These are phyloP conservation scores for Trichonephila clavipes DNA, from an alignment of 1,140 invertebrate species.

Conservation along the genomic window DNA sequence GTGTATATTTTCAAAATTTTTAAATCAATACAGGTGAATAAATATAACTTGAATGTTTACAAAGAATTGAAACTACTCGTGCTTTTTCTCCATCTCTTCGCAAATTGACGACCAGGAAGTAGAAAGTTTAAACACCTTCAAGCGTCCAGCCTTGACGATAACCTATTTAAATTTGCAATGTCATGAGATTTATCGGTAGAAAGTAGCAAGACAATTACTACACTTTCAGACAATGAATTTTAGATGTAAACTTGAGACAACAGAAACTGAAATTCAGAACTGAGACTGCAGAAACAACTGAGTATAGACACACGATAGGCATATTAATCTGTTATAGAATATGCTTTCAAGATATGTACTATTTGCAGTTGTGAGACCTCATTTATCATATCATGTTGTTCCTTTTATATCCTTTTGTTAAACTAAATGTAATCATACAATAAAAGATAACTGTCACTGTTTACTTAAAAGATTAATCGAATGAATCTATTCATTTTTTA, in stretches of 20 bases:
- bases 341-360: neutral
- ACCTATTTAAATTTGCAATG: conserved; percentile 13
- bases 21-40: neutral
- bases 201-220: neutral
- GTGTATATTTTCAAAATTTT: too few species aligned
- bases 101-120: neutral
- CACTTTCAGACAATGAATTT: neutral
- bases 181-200: conserved; percentile 7
- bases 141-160: neutral
- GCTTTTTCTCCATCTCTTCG: neutral
- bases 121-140: conserved; percentile 9
- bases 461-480: too few species aligned
- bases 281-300: neutral
- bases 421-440: too few species aligned
- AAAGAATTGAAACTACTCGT: neutral
- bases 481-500: too few species aligned
- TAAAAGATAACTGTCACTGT: too few species aligned
- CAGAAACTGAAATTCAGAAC: neutral
- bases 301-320: neutral
- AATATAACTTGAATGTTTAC: neutral
- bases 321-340: neutral
- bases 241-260: neutral
- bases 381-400: too few species aligned
- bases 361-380: neutral
- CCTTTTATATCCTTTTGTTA: too few species aligned